A percentile compares a stretch with the other conserved stretches of the same genome.
phyloP scores from a whole-genome alignment of 2,797 vertebrate species.

The Lerista edwardsae region DNA sequence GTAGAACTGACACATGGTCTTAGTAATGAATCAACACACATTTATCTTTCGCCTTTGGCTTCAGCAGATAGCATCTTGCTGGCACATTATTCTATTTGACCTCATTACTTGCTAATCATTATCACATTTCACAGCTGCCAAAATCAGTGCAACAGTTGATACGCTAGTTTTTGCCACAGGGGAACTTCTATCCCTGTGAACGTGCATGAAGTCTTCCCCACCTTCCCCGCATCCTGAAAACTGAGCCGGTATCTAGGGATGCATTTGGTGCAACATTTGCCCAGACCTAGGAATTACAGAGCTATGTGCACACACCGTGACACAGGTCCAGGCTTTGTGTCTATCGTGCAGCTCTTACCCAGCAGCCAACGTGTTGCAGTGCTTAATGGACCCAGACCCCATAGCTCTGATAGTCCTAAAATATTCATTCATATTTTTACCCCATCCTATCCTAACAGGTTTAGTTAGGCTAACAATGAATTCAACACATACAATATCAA shows the following conservation, averaged over 20 bases:
- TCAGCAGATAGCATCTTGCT: background rate
- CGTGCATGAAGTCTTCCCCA: background rate
- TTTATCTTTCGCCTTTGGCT: constrained; percentile 15
- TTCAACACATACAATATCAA: background rate
- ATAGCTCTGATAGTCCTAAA: background rate
- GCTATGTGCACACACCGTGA: background rate
- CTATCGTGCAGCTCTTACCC: background rate
- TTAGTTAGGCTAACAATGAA: background rate
- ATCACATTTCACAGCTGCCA: constrained; percentile 9
- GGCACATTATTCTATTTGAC: constrained; percentile 15
- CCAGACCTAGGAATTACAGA: background rate
- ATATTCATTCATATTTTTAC: background rate
- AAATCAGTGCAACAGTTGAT: background rate
- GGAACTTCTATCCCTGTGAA: background rate
- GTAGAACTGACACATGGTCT: background rate
- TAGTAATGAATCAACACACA: background rate
- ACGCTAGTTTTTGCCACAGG: background rate
- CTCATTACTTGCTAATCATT: constrained; percentile 14
- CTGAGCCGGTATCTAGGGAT: background rate
- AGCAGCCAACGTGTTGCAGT: background rate
- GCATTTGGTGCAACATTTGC: background rate
- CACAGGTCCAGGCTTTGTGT: background rate
- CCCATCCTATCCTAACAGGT: background rate
- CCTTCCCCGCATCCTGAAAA: background rate
- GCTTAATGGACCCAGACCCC: background rate